Evolutionary conservation across 2,797 vertebrate genomes (phyloP).

Genomic region (Poeciliopsis paucimaculata): DNA sequence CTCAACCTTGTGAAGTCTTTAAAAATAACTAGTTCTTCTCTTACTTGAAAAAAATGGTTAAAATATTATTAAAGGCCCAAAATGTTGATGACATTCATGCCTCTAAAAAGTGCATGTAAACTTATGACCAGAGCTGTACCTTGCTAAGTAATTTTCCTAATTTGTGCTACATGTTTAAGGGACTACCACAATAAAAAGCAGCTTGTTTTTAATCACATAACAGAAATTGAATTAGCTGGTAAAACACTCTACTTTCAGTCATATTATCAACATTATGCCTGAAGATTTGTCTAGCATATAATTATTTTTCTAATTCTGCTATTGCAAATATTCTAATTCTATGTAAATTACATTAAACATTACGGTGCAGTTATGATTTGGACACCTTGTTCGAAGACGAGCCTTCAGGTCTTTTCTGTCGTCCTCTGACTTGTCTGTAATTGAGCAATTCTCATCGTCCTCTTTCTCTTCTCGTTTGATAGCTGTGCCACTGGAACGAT

Average conservation of each 20-base stretch:
- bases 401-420: slow-evolving; percentile 92
- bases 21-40: neutral
- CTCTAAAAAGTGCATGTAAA: neutral
- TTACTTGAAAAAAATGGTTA: neutral
- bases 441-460: slow-evolving; percentile 89
- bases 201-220: neutral
- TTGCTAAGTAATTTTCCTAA: neutral
- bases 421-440: slow-evolving; percentile 90
- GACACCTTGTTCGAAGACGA: slow-evolving; percentile 80
- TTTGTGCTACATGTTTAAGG: neutral
- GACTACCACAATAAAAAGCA: neutral
- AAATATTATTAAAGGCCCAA: neutral
- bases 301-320: neutral
- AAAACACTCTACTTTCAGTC: neutral
- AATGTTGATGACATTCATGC: neutral
- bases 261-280: neutral
- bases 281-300: neutral
- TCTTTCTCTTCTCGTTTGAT: slow-evolving; percentile 95
- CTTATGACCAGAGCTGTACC: neutral
- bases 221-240: neutral
- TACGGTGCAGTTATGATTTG: neutral
- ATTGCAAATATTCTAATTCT: neutral
- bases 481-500: slow-evolving; percentile 73
- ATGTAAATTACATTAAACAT: neutral
- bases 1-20: neutral